A percentile compares a stretch with the other conserved stretches of the same genome.
Conservation (phyloP, 1,140 invertebrate genomes). For the Mizuhopecten yessoensis region DNA sequence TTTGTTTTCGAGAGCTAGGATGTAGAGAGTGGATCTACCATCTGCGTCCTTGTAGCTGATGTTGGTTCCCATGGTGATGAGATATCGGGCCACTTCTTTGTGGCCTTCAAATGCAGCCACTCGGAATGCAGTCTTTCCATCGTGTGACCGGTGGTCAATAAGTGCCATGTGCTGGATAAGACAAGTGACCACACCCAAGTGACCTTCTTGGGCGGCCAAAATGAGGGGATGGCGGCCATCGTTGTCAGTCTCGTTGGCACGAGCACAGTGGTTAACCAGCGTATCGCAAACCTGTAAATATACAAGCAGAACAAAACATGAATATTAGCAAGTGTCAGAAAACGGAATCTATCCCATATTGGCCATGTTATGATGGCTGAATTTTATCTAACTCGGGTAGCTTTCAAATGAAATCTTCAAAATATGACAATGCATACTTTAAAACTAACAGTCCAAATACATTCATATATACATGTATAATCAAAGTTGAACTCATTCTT, state of each 20-base stretch:
- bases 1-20: conserved; percentile 95
- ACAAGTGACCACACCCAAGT: conserved; percentile 75
- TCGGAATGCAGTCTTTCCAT: conserved; percentile 94
- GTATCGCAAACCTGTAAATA: conserved; percentile 85
- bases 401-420: too few species aligned
- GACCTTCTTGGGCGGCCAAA: conserved; percentile 82
- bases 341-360: too few species aligned
- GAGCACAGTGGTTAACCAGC: conserved; percentile 94
- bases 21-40: conserved; percentile 95
- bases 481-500: too few species aligned
- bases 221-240: conserved; percentile 86
- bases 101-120: conserved; percentile 93
- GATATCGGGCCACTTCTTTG: conserved; percentile 86
- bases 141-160: conserved; percentile 94
- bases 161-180: conserved; percentile 76
- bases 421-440: too few species aligned
- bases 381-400: too few species aligned
- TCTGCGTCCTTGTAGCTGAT: conserved; percentile 96
- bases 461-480: too few species aligned
- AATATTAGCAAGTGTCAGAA: not conserved
- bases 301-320: conserved; percentile 49
- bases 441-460: too few species aligned
- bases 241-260: conserved; percentile 94
- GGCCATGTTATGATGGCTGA: too few species aligned
- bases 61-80: conserved; percentile 89